Evolutionary conservation across 2,797 vertebrate genomes (phyloP).

Genomic region (Mus caroli): DNA sequence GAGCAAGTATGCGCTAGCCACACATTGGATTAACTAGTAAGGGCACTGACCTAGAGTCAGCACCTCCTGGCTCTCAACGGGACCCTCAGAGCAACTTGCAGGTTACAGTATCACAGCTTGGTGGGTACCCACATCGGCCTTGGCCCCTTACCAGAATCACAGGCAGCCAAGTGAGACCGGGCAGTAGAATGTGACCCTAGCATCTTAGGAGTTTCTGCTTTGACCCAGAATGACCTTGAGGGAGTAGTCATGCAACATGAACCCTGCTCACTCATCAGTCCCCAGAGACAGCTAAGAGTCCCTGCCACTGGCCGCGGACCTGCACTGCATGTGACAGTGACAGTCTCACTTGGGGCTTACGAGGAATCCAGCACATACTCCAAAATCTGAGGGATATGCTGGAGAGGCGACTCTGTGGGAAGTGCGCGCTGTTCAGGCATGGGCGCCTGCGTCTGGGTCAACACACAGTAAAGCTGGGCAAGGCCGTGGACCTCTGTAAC

Average conservation of each 20-base stretch:
- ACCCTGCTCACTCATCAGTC: background rate
- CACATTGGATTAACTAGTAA: background rate
- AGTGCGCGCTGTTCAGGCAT: background rate
- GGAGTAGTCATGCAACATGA: background rate
- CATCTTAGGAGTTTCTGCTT: background rate
- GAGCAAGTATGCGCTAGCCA: background rate
- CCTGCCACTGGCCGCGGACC: fast-evolving
- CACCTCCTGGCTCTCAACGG: background rate
- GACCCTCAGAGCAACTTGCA: no score
- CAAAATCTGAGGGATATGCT: no score
- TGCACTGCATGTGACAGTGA: fast-evolving
- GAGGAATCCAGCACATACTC: background rate
- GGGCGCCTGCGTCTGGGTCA: background rate
- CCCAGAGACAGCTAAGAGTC: fast-evolving
- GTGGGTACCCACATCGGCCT: no score
- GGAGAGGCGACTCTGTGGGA: background rate
- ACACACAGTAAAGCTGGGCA: no score
- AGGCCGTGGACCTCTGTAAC: background rate
- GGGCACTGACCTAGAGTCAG: background rate
- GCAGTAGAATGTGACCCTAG: background rate
- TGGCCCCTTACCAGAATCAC: background rate
- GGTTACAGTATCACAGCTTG: background rate
- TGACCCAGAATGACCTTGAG: background rate
- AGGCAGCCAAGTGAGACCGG: background rate
- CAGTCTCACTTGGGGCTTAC: background rate